Evolutionary conservation across 2,797 vertebrate species (phyloP), one percentile per base, ranked within the genome.

Genomic region (Platyrinchus mystaceus): DNA sequence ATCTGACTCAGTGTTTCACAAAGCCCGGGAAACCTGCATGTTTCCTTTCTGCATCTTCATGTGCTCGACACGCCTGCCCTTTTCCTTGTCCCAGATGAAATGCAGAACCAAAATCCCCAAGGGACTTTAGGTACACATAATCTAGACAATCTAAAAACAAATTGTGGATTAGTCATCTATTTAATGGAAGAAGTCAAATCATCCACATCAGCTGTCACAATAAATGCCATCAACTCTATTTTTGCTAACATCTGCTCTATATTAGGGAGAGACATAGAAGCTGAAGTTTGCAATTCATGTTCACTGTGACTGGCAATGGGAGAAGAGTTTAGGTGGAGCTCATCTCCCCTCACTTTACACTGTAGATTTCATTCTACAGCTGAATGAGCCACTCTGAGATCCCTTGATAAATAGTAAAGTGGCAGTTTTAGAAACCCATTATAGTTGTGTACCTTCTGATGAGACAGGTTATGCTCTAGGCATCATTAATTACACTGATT

Each of bases 41-140:
- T 91, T 93, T 93, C 69, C 78, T 89, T 55, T 90, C 56, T 90
- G 34, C 47, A 55, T 52, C 76, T 85, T 93, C 66, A 8, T 62
- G 23, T 44, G 43, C 77, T 95, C 77, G 74, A 53, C 68, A 44
- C 41, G 55, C 50, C 59, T n/a, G 5, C 39, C 36, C 32, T 92
- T 95, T 84, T 88, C 36, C 75, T 59, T 67, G 58, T 52, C 60
- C 69, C 14, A 44, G 23, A 41, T 47, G 55, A 84, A 80, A 73
- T 14, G 22, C 28, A 90, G 63, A 86, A 84, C 53, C 80, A 50
- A 87, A 83, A 90, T 76, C 52, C 53, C 37, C 63, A 37, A 39
- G 74, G 70, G 47, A 56, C 41, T 64, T 85, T 23, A 5, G 16
- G 34, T 46, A 46, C 44, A 70, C 20, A 27, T 63, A 80, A 87